Conservation (phyloP, 30 jellyfish, hydroid and myxozoan species). For the Hydractinia echinata region DNA sequence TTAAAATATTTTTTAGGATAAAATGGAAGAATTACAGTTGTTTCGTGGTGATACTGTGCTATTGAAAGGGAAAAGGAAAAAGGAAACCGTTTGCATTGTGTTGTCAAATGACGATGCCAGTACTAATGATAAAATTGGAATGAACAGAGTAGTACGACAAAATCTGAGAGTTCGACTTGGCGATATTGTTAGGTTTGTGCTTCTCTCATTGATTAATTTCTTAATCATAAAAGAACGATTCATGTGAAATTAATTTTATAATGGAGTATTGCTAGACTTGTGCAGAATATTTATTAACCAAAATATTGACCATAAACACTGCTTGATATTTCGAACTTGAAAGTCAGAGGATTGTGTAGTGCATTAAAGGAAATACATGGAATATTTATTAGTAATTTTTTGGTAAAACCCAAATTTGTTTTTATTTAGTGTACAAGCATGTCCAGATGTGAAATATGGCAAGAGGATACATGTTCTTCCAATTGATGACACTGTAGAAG, state of each 20-base stretch:
- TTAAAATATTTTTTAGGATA: slow-evolving; percentile 49
- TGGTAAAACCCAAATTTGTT: neutral
- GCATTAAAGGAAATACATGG: too few species aligned
- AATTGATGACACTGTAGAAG: slow-evolving; percentile 98
- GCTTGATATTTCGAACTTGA: too few species aligned
- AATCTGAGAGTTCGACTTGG: slow-evolving; percentile 95
- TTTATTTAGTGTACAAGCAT: slow-evolving; percentile 67
- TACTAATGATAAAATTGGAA: slow-evolving; percentile 75
- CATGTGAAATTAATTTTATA: too few species aligned
- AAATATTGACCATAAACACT: too few species aligned
- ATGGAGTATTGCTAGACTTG: too few species aligned
- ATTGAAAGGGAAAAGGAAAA: slow-evolving; percentile 88
- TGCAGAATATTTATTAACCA: too few species aligned
- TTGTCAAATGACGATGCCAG: slow-evolving; percentile 81
- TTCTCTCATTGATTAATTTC: neutral
- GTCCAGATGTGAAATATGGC: slow-evolving; percentile 98
- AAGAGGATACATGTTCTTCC: slow-evolving; percentile 92
- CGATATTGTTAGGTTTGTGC: slow-evolving; percentile 82
- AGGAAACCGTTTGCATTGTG: slow-evolving; percentile 93
- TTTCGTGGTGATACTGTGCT: slow-evolving; percentile 95
- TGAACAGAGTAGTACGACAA: slow-evolving; percentile 93
- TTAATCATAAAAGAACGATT: too few species aligned
- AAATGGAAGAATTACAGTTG: slow-evolving; percentile 97
- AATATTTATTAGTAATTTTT: too few species aligned
- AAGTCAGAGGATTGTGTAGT: too few species aligned